A percentile compares a stretch with the other conserved stretches of the same genome.
phyloP scores from a whole-genome alignment of 1,140 invertebrate genomes.

The Drosophila obscura region DNA sequence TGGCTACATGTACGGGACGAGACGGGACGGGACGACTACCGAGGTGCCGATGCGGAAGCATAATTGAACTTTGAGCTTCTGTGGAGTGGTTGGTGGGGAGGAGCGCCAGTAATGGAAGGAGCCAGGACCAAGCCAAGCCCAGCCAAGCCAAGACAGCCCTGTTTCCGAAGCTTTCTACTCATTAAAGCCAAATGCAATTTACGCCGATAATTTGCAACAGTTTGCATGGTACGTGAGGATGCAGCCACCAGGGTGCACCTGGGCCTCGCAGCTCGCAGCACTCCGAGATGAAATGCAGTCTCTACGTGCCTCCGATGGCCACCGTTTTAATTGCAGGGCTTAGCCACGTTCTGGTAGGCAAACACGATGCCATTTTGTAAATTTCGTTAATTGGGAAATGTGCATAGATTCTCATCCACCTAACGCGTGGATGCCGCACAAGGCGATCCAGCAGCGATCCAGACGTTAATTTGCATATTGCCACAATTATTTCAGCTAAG shows the following conservation, averaged over 20 bases:
- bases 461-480: conserved; percentile 7
- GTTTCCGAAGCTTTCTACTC: conserved; percentile 29
- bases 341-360: conserved; percentile 31
- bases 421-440: conserved; percentile 2
- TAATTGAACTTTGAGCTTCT: conserved; percentile 74
- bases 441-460: too few species aligned
- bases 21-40: background rate
- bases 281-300: conserved; percentile 3
- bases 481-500: conserved; percentile 1
- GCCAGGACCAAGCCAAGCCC: background rate
- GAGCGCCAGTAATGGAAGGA: background rate
- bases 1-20: background rate
- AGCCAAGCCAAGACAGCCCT: conserved; percentile 6
- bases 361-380: conserved; percentile 57
- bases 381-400: conserved; percentile 77
- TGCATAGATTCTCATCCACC: conserved; percentile 34
- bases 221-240: conserved; percentile 69
- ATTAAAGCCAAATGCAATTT: conserved; percentile 66
- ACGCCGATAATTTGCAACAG: conserved; percentile 74
- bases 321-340: conserved; percentile 64
- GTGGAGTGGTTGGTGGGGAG: too few species aligned
- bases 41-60: conserved; percentile 42
- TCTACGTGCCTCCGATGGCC: conserved; percentile 41
- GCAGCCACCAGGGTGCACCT: conserved; percentile 13
- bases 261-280: background rate